Evolutionary conservation across 2,888 invertebrate genomes (phyloP).

Genomic region (Callosobruchus maculatus): DNA sequence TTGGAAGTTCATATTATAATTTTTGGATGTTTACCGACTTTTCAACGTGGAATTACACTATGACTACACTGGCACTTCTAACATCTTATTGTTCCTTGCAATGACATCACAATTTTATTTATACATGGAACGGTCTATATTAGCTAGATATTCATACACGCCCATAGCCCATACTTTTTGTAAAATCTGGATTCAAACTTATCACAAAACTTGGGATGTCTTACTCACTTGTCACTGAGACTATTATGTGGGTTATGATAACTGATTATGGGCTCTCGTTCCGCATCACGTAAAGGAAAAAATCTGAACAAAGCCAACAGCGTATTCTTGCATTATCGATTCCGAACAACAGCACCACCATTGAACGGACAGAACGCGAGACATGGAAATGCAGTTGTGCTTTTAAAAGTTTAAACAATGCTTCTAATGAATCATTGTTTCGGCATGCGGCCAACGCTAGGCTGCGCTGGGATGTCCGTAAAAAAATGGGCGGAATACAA

Average conservation of each 20-base stretch:
- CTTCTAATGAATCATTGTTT: constrained; percentile 16
- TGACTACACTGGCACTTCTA: too few species aligned
- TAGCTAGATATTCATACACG: too few species aligned
- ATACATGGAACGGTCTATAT: too few species aligned
- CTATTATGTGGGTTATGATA: neutral
- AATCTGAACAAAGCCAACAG: neutral
- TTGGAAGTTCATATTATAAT: too few species aligned
- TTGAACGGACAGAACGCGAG: constrained; percentile 7
- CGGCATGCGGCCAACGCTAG: neutral
- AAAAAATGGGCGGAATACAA: constrained; percentile 14
- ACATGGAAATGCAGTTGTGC: constrained; percentile 11
- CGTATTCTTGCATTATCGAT: constrained; percentile 8
- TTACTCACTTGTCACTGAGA: too few species aligned
- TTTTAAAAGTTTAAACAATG: constrained; percentile 13
- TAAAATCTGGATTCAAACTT: too few species aligned
- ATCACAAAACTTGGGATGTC: too few species aligned
- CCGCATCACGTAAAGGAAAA: neutral
- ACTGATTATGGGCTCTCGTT: neutral
- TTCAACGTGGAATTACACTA: too few species aligned
- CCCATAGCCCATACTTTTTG: too few species aligned
- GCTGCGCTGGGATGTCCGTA: neutral
- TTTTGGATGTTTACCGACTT: too few species aligned
- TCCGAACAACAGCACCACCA: neutral
- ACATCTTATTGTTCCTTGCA: too few species aligned
- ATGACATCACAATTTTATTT: too few species aligned